Evolutionary conservation across 2,888 invertebrate species (phyloP).

Genomic region (Fragum whitleyi): DNA sequence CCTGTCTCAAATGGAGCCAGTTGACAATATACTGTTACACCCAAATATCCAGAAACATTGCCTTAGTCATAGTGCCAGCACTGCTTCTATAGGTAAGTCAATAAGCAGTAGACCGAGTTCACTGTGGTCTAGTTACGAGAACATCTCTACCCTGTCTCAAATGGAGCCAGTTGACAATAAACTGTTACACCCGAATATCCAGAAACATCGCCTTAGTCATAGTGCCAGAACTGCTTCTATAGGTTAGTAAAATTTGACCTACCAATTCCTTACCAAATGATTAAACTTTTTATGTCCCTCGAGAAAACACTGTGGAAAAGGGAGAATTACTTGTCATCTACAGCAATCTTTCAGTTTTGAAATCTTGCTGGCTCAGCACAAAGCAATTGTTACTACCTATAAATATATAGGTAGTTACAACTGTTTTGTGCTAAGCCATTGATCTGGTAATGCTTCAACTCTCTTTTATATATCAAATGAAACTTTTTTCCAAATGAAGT

Average conservation of each 20-base stretch:
- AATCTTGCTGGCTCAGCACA: too few relatives aligned
- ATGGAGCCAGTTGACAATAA: slow-evolving; percentile 49
- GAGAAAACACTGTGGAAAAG: too few relatives aligned
- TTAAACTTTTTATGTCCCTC: too few relatives aligned
- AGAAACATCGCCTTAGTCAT: slow-evolving; percentile 61
- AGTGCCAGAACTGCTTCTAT: slow-evolving; percentile 70
- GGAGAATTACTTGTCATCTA: too few relatives aligned
- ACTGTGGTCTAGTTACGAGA: slow-evolving; percentile 80
- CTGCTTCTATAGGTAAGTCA: slow-evolving; percentile 64
- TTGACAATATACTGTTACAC: slow-evolving; percentile 48
- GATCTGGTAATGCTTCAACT: too few relatives aligned
- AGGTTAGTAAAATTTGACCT: slow-evolving; percentile 43
- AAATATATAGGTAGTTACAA: too few relatives aligned
- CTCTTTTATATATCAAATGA: too few relatives aligned
- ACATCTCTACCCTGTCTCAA: slow-evolving; percentile 76
- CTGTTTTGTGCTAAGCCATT: too few relatives aligned
- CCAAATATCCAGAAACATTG: slow-evolving; percentile 48
- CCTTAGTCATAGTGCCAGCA: slow-evolving; percentile 68
- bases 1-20: slow-evolving; percentile 65
- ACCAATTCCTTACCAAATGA: too few relatives aligned
- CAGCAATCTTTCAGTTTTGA: too few relatives aligned
- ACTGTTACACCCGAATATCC: slow-evolving; percentile 47
- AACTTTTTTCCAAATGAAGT: too few relatives aligned
- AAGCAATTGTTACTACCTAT: too few relatives aligned
- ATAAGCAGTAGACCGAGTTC: slow-evolving; percentile 70